phyloP scores from a whole-genome alignment of 53 echinoderm and acorn worm genomes.

The Hippasteria phrygiana region DNA sequence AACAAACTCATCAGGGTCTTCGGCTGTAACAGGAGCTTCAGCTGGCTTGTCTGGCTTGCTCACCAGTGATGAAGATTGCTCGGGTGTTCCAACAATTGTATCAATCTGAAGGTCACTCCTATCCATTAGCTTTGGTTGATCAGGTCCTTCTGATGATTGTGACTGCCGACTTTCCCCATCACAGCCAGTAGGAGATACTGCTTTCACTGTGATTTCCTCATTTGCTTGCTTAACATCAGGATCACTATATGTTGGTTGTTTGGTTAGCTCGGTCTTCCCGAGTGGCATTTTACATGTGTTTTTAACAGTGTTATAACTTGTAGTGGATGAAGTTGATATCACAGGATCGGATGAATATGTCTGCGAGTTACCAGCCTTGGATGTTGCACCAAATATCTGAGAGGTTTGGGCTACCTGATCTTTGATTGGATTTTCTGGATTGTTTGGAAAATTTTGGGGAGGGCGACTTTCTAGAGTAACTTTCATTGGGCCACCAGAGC shows the following conservation, averaged over 20 bases:
- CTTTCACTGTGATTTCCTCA: background rate
- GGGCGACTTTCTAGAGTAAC: background rate
- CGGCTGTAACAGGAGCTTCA: background rate
- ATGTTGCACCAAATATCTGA: background rate
- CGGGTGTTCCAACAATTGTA: background rate
- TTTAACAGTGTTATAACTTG: background rate
- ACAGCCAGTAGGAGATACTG: background rate
- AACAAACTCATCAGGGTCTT: constrained; percentile 36
- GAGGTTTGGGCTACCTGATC: background rate
- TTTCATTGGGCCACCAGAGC: background rate
- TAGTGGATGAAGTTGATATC: background rate
- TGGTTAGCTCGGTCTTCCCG: background rate
- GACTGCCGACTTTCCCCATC: background rate
- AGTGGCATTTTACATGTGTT: background rate
- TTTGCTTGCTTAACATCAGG: background rate
- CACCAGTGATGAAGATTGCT: background rate
- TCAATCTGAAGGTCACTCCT: background rate
- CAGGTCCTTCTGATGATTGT: background rate
- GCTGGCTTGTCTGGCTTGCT: background rate
- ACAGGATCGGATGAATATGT: background rate
- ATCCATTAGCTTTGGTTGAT: background rate
- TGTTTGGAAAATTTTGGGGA: background rate
- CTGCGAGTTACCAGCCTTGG: background rate
- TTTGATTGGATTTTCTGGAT: background rate
- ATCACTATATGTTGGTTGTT: background rate